phyloP scores from a whole-genome alignment of 2,797 vertebrate species.

The Dermochelys coriacea region DNA sequence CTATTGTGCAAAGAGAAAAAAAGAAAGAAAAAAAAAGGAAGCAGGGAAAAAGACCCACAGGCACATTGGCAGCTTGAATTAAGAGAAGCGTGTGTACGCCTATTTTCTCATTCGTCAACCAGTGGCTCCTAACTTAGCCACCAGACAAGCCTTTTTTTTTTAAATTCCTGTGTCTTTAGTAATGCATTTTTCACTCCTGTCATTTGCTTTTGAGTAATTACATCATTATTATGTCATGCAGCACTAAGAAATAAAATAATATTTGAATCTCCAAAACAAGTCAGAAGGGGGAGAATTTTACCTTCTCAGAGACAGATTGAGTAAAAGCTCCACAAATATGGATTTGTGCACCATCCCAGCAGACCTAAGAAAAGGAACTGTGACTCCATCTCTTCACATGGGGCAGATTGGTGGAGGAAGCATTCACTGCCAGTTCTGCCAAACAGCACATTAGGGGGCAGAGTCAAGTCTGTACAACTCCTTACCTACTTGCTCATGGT shows the following conservation, averaged over 20 bases:
- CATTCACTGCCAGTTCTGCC: background rate
- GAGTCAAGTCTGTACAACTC: background rate
- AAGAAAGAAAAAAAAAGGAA: background rate
- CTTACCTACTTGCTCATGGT: background rate
- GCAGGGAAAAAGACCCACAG: background rate
- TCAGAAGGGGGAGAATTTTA: background rate
- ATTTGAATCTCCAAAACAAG: background rate
- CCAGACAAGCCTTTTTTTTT: background rate
- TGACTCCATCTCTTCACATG: background rate
- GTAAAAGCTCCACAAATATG: background rate
- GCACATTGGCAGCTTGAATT: background rate
- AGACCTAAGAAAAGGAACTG: background rate
- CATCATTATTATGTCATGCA: background rate
- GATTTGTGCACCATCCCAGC: background rate
- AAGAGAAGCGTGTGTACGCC: background rate
- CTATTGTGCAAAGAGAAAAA: background rate
- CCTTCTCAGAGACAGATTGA: background rate
- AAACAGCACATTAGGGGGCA: background rate
- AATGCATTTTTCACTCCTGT: background rate
- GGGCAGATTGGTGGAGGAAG: background rate
- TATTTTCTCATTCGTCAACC: background rate
- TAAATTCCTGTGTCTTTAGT: background rate
- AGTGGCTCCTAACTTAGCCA: background rate
- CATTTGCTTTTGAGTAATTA: background rate
- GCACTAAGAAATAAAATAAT: background rate